A percentile compares a stretch with the other conserved stretches of the same genome.
Conservation (phyloP, 2,113 vertebrate genomes). For the Cyprinus carpio region DNA sequence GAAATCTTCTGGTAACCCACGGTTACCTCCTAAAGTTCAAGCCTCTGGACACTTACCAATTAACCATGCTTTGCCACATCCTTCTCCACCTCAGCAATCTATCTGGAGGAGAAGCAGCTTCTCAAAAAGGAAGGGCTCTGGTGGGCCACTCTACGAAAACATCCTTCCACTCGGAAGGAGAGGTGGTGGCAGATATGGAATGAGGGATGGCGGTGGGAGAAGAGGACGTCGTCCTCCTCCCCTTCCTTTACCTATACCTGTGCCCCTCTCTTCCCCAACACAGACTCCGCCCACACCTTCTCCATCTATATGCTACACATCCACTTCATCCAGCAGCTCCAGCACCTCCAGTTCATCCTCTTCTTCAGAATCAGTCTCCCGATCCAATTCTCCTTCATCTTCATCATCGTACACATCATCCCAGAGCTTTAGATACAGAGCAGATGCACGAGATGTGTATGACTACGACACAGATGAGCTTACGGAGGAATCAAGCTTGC, state of each 20-base stretch:
- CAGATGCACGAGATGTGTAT: conserved; percentile 64
- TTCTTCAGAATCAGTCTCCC: conserved; percentile 70
- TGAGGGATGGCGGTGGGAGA: conserved; percentile 66
- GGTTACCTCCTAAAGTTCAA: conserved; percentile 67
- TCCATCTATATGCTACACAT: conserved; percentile 72
- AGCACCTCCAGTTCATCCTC: conserved; percentile 71
- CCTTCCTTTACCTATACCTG: conserved; percentile 74
- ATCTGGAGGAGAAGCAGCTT: conserved; percentile 76
- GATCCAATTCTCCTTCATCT: conserved; percentile 72
- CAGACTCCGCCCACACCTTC: conserved; percentile 76
- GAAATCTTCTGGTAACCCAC: conserved; percentile 70
- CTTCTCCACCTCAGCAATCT: conserved; percentile 71
- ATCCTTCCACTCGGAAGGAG: conserved; percentile 76
- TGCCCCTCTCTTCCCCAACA: conserved; percentile 73
- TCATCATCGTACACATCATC: conserved; percentile 76
- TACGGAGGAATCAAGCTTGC: conserved; percentile 78
- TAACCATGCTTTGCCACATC: conserved; percentile 66
- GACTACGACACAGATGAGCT: conserved; percentile 75
- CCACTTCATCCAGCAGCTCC: conserved; percentile 75
- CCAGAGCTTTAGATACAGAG: conserved; percentile 74
- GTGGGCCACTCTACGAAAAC: conserved; percentile 76
- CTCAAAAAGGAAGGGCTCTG: conserved; percentile 72
- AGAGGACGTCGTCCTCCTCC: conserved; percentile 71
- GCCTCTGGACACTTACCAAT: conserved; percentile 65
- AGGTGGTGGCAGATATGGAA: conserved; percentile 77